Base-by-base conservation (phyloP, 2,113 vertebrate genomes). In the Melanotaenia duboulayi region DNA sequence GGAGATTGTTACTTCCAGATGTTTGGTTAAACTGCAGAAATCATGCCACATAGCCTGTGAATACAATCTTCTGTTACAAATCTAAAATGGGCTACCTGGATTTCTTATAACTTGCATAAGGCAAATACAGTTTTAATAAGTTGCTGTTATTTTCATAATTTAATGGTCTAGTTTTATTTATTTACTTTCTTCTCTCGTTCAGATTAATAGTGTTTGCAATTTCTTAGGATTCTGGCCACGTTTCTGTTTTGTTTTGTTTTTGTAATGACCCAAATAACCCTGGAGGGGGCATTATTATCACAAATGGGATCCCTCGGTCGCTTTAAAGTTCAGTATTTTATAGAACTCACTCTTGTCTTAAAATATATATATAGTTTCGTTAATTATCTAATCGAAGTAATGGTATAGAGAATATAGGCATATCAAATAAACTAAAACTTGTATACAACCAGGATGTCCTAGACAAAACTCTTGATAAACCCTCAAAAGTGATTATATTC, bases 241-340 rank as follows among this genome's bases (percentile, higher is more conserved):
- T 42, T 7, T n/a, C n/a, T 60, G n/a, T 6, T 19, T 19, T 54
- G 42, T 4, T 23, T 46, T 20, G 44, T 12, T 59, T n/a, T 22
- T 44, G 63, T 12, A 75, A 11, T 77, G 37, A 7, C 1, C 8
- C 14, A 49, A 51, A 20, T 52, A 1, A 25, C 2, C 54, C 75
- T 71, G 54, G 20, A 65, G 75, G 48, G 65, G 61, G 66, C 67
- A 50, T 60, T 28, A 17, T 70, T 48, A 1, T 32, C 7, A n/a
- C 46, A 58, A 1, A 24, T 28, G 11, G 25, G n/a, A n/a, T n/a
- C 12, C 19, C 4, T 14, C 19, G 16, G 28, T 22, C 22, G 8
- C 50, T 28, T 7, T 9, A 16, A 7, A 14, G 40, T 42, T 12
- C 40, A 14, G 7, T 35, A 35, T 35, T 35, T 35, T 9, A 35